Base-by-base conservation (phyloP, 2,888 invertebrate genomes). In the Sclerodermus sp. region DNA sequence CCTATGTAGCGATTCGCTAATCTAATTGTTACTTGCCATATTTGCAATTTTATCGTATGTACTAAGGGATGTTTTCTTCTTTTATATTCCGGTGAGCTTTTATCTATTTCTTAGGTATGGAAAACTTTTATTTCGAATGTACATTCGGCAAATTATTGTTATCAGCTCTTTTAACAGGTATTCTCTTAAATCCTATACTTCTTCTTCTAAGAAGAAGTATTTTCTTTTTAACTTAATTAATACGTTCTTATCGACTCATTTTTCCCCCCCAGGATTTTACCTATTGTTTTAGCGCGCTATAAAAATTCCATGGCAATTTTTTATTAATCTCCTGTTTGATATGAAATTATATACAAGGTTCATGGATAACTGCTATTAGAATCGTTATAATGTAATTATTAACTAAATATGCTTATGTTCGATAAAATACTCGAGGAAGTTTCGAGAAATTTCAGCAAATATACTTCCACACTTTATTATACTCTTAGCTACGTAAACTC, bases 21-120 rank as follows among this genome's bases (percentile, higher is more conserved):
- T 51, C 61, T 54, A 53, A 60, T 34, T 55, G 55, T 51, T 57
- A 59, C 61, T 59, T 63, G 60, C 60, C 53, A 57, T 56, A 57
- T 51, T 45, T 44, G 55, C 48, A 14, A 34, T 45, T 55, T 55
- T 62, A 57, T 34, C 31, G 9, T 45, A 34, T 34, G 23, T 37
- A 32, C 47, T 37, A 42, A 31, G 23, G 30, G 34, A 46, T 48
- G 10, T n/a, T 48, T 55, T 45, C 36, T 45, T 54, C 43, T 34
- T 32, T 18, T 14, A 39, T 34, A 34, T 23, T 23, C 23, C 23
- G 23, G 23, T 23, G 23, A 23, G 23, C 23, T 23, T 23, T 23
- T 23, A 23, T 23, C 8, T 23, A 5, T n/a, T n/a, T n/a, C n/a
- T n/a, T n/a, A n/a, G n/a, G n/a, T n/a, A n/a, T n/a, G n/a, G n/a